Base-by-base conservation (phyloP, 1,140 invertebrate species). In the Adelges cooleyi region DNA sequence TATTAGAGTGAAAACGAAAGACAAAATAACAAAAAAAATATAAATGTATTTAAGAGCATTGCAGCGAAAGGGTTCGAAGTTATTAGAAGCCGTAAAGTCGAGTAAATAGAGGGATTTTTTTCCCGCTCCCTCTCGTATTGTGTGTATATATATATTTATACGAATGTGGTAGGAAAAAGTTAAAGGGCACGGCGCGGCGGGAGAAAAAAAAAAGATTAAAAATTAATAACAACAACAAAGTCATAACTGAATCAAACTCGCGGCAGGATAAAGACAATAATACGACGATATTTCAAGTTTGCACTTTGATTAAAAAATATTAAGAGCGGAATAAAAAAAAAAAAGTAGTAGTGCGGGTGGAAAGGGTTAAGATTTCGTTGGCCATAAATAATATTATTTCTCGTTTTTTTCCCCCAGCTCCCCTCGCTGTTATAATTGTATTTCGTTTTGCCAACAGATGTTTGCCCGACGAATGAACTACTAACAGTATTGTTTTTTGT, bases 211-310 rank as follows among this genome's bases (percentile, higher is more conserved):
- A 62, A 46, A 62, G 56, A 62, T 62, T 62, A 62, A 62, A 62
- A 62, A 62, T 62, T 62, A 62, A 62, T 62, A 62, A 62, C 29
- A 62, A 62, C 56, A 62, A 62, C 56, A 46, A 62, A 62, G 56
- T 62, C 56, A 46, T 62, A 62, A 62, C 56, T 62, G 56, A 62
- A 62, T 62, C 56, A 62, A 62, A 62, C 56, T 62, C 56, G 56
- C 56, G 56, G 56, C 42, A 42, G 56, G 56, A 33, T 40, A 48
- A 62, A 62, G 56, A 62, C 56, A 62, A 62, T 62, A 62, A 62
- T 62, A 62, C 56, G 56, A 62, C 56, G 56, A 62, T 62, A 62
- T 62, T 62, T 62, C 56, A 46, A 62, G 56, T 62, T 62, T 62
- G 42, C 56, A 46, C 56, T 62, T 62, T 62, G 56, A 62, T 62